Evolutionary conservation across 1,140 invertebrate genomes (phyloP).

Genomic region (Phymastichus coffea): DNA sequence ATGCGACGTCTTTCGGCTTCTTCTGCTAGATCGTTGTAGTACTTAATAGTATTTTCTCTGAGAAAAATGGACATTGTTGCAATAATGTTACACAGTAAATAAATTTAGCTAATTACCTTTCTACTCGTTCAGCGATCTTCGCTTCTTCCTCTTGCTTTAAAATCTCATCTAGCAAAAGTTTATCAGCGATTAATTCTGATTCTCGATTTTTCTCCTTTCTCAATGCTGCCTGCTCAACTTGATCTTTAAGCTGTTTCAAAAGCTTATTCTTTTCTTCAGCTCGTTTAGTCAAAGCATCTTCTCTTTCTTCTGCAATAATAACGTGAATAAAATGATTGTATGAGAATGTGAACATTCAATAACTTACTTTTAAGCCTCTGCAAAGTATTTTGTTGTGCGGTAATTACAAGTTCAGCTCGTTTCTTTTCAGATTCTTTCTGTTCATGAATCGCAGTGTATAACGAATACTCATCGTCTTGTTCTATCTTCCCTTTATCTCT

Average conservation of each 20-base stretch:
- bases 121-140: constrained; percentile 35
- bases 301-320: constrained; percentile 46
- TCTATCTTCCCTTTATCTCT: constrained; percentile 38
- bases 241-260: constrained; percentile 49
- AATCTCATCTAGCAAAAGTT: constrained; percentile 50
- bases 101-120: constrained; percentile 33
- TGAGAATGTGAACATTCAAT: neutral
- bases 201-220: constrained; percentile 51
- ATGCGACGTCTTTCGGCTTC: constrained; percentile 59
- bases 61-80: constrained; percentile 20
- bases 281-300: constrained; percentile 43
- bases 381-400: constrained; percentile 42
- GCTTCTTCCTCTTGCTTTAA: constrained; percentile 40
- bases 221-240: constrained; percentile 53
- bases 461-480: constrained; percentile 39
- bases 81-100: neutral
- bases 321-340: neutral
- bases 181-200: constrained; percentile 54
- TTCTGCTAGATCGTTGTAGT: constrained; percentile 60
- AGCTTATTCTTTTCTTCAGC: constrained; percentile 48
- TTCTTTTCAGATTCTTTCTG: constrained; percentile 39
- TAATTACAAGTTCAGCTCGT: constrained; percentile 40
- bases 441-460: constrained; percentile 43
- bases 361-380: constrained; percentile 39
- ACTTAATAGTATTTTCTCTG: constrained; percentile 57